phyloP scores from a whole-genome alignment of 1,140 invertebrate genomes.

The Dendrolimus kikuchii region DNA sequence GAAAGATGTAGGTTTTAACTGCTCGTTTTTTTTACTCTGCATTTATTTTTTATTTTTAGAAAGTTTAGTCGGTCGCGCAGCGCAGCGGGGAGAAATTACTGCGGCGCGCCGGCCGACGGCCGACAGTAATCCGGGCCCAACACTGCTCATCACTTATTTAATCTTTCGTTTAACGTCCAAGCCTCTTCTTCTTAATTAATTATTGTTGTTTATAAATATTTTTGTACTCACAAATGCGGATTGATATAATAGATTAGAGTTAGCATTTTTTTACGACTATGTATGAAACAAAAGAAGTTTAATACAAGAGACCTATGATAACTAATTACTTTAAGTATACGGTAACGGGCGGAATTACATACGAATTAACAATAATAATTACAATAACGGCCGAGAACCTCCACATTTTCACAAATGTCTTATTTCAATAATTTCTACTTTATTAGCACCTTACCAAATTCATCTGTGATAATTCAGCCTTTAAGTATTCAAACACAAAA shows the following conservation, averaged over 20 bases:
- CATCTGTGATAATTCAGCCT: conserved; percentile 67
- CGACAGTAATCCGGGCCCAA: conserved; percentile 40
- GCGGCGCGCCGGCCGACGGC: conserved; percentile 24
- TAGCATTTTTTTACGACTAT: too few species aligned
- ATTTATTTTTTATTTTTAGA: conserved; percentile 66
- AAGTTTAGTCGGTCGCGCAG: conserved; percentile 61
- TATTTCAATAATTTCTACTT: conserved; percentile 49
- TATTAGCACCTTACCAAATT: conserved; percentile 71
- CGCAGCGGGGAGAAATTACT: conserved; percentile 54
- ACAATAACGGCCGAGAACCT: conserved; percentile 45
- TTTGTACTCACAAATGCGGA: too few species aligned
- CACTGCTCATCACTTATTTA: conserved; percentile 56
- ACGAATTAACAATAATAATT: conserved; percentile 69
- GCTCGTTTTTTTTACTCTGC: conserved; percentile 60
- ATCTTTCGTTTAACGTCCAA: conserved; percentile 19
- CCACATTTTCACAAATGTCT: conserved; percentile 39
- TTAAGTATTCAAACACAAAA: conserved; percentile 51
- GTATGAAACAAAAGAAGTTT: too few species aligned
- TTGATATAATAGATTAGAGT: too few species aligned
- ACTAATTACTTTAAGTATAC: conserved; percentile 62
- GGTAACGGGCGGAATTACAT: conserved; percentile 68
- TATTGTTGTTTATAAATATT: too few species aligned
- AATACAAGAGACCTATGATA: conserved; percentile 23
- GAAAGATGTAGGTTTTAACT: conserved; percentile 65
- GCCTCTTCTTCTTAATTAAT: too few species aligned